A percentile compares a stretch with the other conserved stretches of the same genome.
Conservation (phyloP, 2,888 invertebrate species). For the Sminthurides aquaticus region DNA sequence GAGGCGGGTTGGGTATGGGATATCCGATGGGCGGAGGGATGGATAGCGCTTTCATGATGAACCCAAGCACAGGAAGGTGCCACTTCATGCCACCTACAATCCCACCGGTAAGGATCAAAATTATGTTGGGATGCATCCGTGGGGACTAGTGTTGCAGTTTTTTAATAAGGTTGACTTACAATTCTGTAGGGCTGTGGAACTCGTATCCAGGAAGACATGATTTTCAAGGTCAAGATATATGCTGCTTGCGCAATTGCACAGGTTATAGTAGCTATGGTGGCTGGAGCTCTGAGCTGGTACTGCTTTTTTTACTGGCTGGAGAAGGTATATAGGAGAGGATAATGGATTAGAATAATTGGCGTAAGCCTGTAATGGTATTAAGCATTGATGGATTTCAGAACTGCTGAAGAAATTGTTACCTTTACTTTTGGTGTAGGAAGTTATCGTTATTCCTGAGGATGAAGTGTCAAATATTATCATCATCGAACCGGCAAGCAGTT, state of each 20-base stretch:
- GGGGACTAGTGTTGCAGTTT: not conserved
- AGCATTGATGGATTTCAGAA: not conserved
- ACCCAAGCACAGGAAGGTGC: conserved; percentile 39
- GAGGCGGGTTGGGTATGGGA: conserved; percentile 9
- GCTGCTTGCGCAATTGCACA: conserved; percentile 25
- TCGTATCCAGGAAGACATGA: conserved; percentile 28
- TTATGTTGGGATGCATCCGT: not conserved
- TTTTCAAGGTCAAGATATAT: conserved; percentile 18
- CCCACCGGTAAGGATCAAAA: conserved; percentile 26
- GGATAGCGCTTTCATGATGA: conserved; percentile 1
- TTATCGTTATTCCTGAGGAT: conserved; percentile 37
- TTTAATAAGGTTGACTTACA: not conserved
- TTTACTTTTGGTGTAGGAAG: conserved; percentile 17
- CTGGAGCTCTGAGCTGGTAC: conserved; percentile 30
- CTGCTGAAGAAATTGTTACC: not conserved
- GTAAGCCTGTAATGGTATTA: no score
- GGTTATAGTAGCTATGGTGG: conserved; percentile 18
- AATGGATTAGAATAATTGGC: no score
- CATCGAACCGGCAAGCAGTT: conserved; percentile 31
- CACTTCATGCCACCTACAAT: conserved; percentile 35
- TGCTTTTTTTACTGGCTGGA: conserved; percentile 41
- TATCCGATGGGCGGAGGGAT: not conserved
- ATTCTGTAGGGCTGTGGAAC: conserved; percentile 33
- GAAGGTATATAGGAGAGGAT: conserved; percentile 22
- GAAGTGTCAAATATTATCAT: conserved; percentile 38